These are phyloP conservation scores for Podotricha telesiphe DNA, from an alignment of 2,888 invertebrate species.

Conservation along the genomic window DNA sequence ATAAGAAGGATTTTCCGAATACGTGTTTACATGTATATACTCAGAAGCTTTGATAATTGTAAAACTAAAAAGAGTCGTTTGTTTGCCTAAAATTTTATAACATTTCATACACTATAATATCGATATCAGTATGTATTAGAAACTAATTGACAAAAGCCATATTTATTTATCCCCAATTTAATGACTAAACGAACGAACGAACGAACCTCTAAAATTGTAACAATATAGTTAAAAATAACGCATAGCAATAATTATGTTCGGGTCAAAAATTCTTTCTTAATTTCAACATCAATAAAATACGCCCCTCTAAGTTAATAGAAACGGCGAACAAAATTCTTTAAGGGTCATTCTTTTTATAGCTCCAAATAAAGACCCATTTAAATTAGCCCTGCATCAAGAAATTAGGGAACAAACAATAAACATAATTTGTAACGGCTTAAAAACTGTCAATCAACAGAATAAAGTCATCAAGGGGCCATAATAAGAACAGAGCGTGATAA, in stretches of 20 bases:
- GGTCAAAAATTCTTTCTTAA: background rate
- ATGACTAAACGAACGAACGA: no score
- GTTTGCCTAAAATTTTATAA: no score
- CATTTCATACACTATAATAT: no score
- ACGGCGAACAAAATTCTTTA: background rate
- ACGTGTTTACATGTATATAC: no score
- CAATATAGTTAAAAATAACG: no score
- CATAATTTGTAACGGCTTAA: constrained; percentile 43
- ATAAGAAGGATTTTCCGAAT: background rate
- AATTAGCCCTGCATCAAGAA: constrained; percentile 22
- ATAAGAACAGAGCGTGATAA: constrained; percentile 64
- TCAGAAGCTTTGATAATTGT: no score
- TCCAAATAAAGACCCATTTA: constrained; percentile 25
- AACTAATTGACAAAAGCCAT: no score
- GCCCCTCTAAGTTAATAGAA: constrained; percentile 3
- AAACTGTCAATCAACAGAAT: constrained; percentile 57
- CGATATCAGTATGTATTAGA: no score
- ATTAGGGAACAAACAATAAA: constrained; percentile 28
- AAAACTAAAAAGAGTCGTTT: no score
- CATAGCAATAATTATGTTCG: no score
- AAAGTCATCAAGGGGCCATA: constrained; percentile 57
- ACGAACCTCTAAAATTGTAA: no score
- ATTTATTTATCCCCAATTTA: no score
- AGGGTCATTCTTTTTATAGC: constrained; percentile 17
- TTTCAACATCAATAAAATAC: constrained; percentile 12